Evolutionary conservation across 2,113 vertebrate genomes (phyloP).

Genomic region (Gopherus evgoodei): DNA sequence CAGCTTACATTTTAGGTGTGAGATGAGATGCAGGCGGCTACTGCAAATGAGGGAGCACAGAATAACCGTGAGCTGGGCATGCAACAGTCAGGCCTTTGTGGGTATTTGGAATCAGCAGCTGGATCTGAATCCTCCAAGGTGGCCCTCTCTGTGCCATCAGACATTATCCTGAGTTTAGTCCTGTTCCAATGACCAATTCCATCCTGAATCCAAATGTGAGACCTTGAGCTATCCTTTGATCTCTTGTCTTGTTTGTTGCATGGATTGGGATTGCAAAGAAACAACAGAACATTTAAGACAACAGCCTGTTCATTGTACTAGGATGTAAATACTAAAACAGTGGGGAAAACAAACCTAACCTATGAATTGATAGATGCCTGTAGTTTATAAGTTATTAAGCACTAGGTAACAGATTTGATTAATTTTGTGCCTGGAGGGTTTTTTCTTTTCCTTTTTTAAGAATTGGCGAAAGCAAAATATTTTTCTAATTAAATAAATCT

Average conservation of each 20-base stretch:
- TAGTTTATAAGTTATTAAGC: slow-evolving; percentile 76
- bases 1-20: background rate
- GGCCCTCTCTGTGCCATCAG: background rate
- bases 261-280: background rate
- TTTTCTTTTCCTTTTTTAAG: slow-evolving; percentile 52
- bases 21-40: background rate
- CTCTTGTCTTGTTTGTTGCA: background rate
- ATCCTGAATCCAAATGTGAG: background rate
- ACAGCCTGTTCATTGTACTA: slow-evolving; percentile 17
- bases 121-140: background rate
- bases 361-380: slow-evolving; percentile 69
- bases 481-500: slow-evolving; percentile 90
- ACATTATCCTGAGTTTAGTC: background rate
- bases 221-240: background rate
- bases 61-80: background rate
- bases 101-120: background rate
- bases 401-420: slow-evolving; percentile 84
- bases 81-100: background rate
- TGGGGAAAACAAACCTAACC: slow-evolving; percentile 61
- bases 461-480: slow-evolving; percentile 85
- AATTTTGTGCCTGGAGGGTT: slow-evolving; percentile 81
- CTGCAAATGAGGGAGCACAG: background rate
- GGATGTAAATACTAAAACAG: slow-evolving; percentile 12
- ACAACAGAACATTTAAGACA: slow-evolving; percentile 16
- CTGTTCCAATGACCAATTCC: background rate